Percentiles rank a stretch among this genome's conserved stretches.
phyloP scores from a whole-genome alignment of 2,113 vertebrate species.

The Haliaeetus leucogaster region DNA sequence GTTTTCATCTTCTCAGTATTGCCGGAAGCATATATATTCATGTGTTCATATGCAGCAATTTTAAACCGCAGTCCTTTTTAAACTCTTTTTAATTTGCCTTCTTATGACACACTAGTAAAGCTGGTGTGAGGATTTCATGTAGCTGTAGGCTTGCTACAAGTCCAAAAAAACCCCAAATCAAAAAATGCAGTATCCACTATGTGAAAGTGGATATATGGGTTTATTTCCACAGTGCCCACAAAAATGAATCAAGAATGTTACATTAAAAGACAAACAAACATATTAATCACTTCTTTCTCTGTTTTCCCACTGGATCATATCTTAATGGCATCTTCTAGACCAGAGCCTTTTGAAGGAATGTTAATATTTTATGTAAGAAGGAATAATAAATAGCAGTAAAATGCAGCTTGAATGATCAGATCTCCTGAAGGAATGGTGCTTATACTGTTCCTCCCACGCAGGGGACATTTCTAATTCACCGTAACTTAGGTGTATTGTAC shows the following conservation, averaged over 20 bases:
- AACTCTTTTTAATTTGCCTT: not conserved
- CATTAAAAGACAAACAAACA: not conserved
- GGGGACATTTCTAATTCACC: not conserved
- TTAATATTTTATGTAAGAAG: not conserved
- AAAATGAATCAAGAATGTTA: not conserved
- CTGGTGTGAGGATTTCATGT: rapidly evolving
- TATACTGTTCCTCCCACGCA: rapidly evolving
- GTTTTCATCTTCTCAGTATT: not conserved
- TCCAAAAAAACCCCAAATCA: not conserved
- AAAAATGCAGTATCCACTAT: not conserved
- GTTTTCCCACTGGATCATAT: not conserved
- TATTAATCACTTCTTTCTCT: not conserved
- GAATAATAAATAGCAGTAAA: not conserved
- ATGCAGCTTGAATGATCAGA: not conserved
- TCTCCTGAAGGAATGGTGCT: not conserved
- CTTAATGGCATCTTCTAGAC: not conserved
- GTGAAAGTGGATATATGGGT: not conserved
- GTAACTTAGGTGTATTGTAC: not conserved
- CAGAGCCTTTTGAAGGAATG: not conserved
- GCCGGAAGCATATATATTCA: not conserved
- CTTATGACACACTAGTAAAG: not conserved
- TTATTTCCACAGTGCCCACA: not conserved
- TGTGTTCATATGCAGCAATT: not conserved
- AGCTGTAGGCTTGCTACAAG: not conserved
- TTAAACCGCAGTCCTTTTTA: not conserved